Percentiles rank a stretch among this genome's conserved stretches.
phyloP scores from a whole-genome alignment of 2,113 vertebrate species.

The Chaetodon auriga region DNA sequence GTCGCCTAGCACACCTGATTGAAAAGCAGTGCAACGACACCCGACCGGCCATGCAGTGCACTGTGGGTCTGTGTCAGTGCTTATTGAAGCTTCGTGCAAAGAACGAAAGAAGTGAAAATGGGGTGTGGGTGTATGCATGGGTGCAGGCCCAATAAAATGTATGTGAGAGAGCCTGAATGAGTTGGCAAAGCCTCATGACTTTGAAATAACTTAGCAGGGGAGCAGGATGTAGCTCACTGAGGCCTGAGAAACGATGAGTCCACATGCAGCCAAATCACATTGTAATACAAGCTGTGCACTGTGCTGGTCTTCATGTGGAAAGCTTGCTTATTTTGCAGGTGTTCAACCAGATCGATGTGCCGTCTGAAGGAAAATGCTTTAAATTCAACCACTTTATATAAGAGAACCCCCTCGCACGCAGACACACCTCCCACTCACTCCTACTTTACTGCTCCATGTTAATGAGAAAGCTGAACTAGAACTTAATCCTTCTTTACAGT shows the following conservation, averaged over 20 bases:
- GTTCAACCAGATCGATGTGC: background rate
- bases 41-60: background rate
- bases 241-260: background rate
- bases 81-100: background rate
- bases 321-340: background rate
- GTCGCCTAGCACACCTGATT: background rate
- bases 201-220: background rate
- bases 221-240: background rate
- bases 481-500: constrained; percentile 13
- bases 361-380: background rate
- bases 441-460: background rate
- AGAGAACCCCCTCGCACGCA: background rate
- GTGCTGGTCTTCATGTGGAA: background rate
- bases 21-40: background rate
- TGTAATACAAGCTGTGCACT: background rate
- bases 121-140: background rate
- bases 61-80: background rate
- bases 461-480: constrained; percentile 17
- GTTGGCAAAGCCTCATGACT: background rate
- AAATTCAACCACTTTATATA: background rate
- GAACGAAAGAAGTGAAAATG: background rate
- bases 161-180: background rate
- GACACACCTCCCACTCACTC: constrained; percentile 1
- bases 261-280: background rate
- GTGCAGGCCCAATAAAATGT: constrained; percentile 3